Base-by-base conservation (phyloP, 2,888 invertebrate genomes). In the Macrophya alboannulata region DNA sequence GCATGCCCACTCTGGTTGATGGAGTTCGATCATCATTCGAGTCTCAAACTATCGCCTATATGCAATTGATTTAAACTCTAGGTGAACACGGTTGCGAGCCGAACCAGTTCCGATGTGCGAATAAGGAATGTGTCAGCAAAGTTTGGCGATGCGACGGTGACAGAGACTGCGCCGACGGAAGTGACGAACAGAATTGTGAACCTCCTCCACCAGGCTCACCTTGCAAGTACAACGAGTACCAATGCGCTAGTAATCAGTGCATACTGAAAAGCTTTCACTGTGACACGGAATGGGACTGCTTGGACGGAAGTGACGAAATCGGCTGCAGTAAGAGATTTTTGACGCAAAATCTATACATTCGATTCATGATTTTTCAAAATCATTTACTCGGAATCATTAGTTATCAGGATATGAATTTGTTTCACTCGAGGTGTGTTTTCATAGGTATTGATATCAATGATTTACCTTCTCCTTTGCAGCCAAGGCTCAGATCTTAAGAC, bases 191-290 rank as follows among this genome's bases (percentile, higher is more conserved):
- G 74, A 95, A 96, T 89, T 99, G 99, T 91, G 96, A 94, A 0
- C 94, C 94, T 1, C 93, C 93, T 21, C 94, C 94, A 10, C 95
- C 96, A 10, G 95, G 94, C 3, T 94, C 95, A 0, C 91, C 93
- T 0, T 99, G 99, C 91, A 94, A 95, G 25, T 95, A 96, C 86
- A 96, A 96, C 87, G 98, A 99, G 93, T 99, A 96, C 94, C 95
- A 97, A 85, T 99, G 99, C 93, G 91, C 94, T 8, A 95, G 95
- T 71, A 94, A 96, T 62, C 98, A 99, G 93, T 99, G 99, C 92
- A 97, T 99, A 86, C 99, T 99, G 0, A 97, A 96, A 92, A 97
- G 97, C 86, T 99, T 98, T 95, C 99, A 99, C 90, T 99, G 99
- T 93, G 99, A 99, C 92, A 95, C 96, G 72, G 96, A 97, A 89